A percentile compares a stretch with the other conserved stretches of the same genome.
Conservation (phyloP, 2,888 invertebrate species). For the Fragum whitleyi region DNA sequence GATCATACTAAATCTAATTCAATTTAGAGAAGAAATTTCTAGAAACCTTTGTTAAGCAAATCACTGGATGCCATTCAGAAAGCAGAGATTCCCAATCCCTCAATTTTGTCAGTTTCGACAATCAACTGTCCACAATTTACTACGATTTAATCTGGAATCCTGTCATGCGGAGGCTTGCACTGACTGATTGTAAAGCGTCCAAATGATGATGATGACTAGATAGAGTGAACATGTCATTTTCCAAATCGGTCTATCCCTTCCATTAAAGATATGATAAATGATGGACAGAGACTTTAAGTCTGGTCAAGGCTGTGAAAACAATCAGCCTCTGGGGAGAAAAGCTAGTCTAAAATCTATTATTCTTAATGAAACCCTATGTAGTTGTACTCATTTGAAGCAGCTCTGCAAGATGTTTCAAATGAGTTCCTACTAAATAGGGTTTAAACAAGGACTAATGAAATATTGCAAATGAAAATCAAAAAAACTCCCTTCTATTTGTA, state of each 20-base stretch:
- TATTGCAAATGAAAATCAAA: no score
- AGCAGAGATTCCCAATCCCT: constrained; percentile 38
- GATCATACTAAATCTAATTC: no score
- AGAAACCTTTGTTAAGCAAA: no score
- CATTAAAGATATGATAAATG: not conserved
- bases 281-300: constrained; percentile 6
- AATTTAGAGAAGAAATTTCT: no score
- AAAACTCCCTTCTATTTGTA: no score
- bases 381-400: no score
- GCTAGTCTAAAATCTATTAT: no score
- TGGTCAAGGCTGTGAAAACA: not conserved
- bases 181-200: constrained; percentile 41
- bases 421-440: no score
- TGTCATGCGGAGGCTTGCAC: constrained; percentile 36
- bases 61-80: not conserved
- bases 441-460: no score
- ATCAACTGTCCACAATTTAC: constrained; percentile 35
- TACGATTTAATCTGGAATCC: constrained; percentile 33
- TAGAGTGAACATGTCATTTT: constrained; percentile 15
- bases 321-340: no score
- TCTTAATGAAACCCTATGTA: no score
- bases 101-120: constrained; percentile 28
- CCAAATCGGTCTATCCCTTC: not conserved
- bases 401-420: no score
- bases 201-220: constrained; percentile 34